Evolutionary conservation across 2,888 invertebrate genomes (phyloP), one percentile per base, ranked within the genome.

Genomic region (Coleophora flavipennella): DNA sequence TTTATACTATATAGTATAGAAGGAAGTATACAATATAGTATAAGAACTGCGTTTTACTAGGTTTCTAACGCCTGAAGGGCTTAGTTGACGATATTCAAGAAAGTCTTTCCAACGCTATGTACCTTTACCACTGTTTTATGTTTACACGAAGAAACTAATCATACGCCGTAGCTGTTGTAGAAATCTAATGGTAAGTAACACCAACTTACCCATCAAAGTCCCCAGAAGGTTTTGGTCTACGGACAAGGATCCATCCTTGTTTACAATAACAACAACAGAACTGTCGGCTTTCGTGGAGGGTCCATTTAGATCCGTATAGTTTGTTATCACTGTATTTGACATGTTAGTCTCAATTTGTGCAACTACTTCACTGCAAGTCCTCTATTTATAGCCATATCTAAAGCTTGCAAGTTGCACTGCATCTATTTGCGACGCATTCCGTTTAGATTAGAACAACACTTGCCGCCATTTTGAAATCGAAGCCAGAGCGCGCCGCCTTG

Each of bases 191-290:
- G 20, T 20, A 20, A 20, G 20, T 20, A 20, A 20, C 6, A 20
- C 20, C 3, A 20, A 39, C 88, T 88, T 86, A 94, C 94, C 91
- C 79, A 95, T 88, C 50, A 93, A 86, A 55, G 89, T 91, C 57
- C 93, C 91, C 45, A 95, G 87, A 52, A 92, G 90, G 57, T 91
- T 90, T 63, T 91, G 91, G 75, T 95, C 94, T 32, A 93, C 91
- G 44, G 92, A 91, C 48, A 95, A 86, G 45, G 90, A 90, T 55
- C 94, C 94, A 88, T 94, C 94, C 79, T 93, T 92, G 68, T 92
- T 92, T 67, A 94, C 93, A 68, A 95, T 90, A 70, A 95, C 91
- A 59, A 93, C 90, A 67, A 95, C 88, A 62, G 91, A 89, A 65
- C 91, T 90, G 74, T 90, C 90, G 54, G 87, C 81, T 64, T 85